A percentile compares a stretch with the other conserved stretches of the same genome.
Conservation (phyloP, 2,888 invertebrate species). For the Rugalucina vietnamica region DNA sequence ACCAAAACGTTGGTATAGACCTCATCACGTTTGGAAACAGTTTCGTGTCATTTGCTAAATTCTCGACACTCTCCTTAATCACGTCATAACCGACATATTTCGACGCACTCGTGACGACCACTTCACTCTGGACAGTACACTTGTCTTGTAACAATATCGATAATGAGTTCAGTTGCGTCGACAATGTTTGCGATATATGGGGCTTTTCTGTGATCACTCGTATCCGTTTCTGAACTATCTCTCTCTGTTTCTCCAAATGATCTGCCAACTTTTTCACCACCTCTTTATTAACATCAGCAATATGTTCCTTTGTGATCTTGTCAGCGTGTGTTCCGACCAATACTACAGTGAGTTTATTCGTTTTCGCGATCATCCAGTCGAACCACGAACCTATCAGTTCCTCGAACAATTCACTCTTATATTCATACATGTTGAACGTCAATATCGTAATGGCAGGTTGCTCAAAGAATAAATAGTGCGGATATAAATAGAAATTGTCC, state of each 20-base stretch:
- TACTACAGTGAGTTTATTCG: conserved; percentile 78
- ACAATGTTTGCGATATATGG: conserved; percentile 80
- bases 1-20: conserved; percentile 82
- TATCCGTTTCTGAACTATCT: conserved; percentile 75
- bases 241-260: conserved; percentile 68
- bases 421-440: conserved; percentile 81
- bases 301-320: conserved; percentile 59
- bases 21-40: conserved; percentile 78
- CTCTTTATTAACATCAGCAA: conserved; percentile 62
- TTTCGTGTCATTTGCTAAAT: conserved; percentile 72
- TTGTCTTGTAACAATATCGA: conserved; percentile 77
- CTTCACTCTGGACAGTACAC: conserved; percentile 73
- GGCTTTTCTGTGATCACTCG: conserved; percentile 76
- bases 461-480: conserved; percentile 79
- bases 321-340: conserved; percentile 82
- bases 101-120: conserved; percentile 77
- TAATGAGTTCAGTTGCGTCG: conserved; percentile 80
- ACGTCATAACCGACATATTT: conserved; percentile 74
- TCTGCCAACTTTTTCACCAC: conserved; percentile 65
- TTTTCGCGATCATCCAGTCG: conserved; percentile 81
- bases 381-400: conserved; percentile 81
- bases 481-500: conserved; percentile 76
- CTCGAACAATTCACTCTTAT: conserved; percentile 73
- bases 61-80: conserved; percentile 75
- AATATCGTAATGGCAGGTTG: conserved; percentile 78